Evolutionary conservation across 2,888 invertebrate genomes (phyloP).

Genomic region (Tridacna crocea): DNA sequence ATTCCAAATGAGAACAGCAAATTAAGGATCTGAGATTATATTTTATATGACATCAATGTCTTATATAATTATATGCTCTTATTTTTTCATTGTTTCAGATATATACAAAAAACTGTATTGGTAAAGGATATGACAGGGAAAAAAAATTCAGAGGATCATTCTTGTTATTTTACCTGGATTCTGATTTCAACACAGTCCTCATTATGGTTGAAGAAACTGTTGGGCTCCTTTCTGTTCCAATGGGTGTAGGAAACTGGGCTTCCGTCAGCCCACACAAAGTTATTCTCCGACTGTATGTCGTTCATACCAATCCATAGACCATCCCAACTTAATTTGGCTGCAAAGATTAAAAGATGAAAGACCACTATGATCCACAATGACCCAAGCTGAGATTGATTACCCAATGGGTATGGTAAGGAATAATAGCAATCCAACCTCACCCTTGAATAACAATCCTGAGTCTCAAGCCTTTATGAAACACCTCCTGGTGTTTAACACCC

Average conservation of each 20-base stretch:
- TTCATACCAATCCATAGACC: constrained; percentile 70
- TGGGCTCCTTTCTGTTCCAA: constrained; percentile 74
- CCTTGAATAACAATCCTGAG: neutral
- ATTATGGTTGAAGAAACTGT: constrained; percentile 58
- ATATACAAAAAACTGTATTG: neutral
- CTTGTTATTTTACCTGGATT: neutral
- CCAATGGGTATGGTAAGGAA: neutral
- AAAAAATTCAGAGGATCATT: no score
- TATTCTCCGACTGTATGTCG: constrained; percentile 60
- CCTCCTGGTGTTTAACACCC: no score
- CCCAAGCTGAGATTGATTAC: no score
- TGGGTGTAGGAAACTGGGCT: constrained; percentile 69
- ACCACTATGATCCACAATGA: no score
- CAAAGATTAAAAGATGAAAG: neutral
- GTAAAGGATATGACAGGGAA: neutral
- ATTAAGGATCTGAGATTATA: no score
- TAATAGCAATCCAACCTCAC: neutral
- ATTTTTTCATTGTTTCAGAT: no score
- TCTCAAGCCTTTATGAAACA: no score
- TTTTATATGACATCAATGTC: no score
- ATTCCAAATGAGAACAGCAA: no score
- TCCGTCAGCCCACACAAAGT: constrained; percentile 73
- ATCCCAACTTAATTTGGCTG: constrained; percentile 38
- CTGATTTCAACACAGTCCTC: constrained; percentile 62
- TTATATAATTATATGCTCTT: no score